Base-by-base conservation (phyloP, 2,888 invertebrate genomes). In the Rhagium mordax region DNA sequence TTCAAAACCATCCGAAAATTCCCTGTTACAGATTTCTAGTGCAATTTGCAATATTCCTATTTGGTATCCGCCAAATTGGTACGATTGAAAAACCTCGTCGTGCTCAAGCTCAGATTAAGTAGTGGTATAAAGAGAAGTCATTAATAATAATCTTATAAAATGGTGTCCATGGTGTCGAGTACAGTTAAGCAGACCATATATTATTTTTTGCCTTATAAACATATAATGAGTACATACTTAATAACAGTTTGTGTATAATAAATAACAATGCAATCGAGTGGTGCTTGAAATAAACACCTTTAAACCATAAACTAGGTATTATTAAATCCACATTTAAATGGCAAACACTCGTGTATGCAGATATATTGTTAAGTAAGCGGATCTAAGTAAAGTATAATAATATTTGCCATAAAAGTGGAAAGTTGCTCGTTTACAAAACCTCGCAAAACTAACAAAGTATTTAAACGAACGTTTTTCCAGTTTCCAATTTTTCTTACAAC, bases 261-360 rank as follows among this genome's bases (percentile, higher is more conserved):
- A 24, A 59, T 59, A 59, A 59, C 59, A 59, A 33, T 33, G 18
- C 33, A 59, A 59, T 59, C 59, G 59, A 29, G 59, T 15, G 20
- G 59, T 59, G 20, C 59, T 59, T 59, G 59, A 59, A 59, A 59
- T 59, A 59, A 59, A 59, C 59, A 59, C 59, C 33, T 59, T 33
- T 33, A 33, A 33, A 59, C 33, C 18, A 59, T 29, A 59, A 29
- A 29, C 59, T 41, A n/a, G 41, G 41, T 59, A 33, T 33, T 33
- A 59, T 59, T 59, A 59, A 59, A 59, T 59, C 7, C 8, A 59
- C 59, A 59, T 59, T 33, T 13, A 59, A 59, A 21, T n/a, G 24
- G n/a, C 18, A 53, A 10, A 7, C 57, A 27, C 57, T 33, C 13
- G 33, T 3, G 3, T 10, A 5, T 10, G 33, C 6, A 33, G 13